phyloP scores from a whole-genome alignment of 2,888 invertebrate species.

The Drosophila anomelani region DNA sequence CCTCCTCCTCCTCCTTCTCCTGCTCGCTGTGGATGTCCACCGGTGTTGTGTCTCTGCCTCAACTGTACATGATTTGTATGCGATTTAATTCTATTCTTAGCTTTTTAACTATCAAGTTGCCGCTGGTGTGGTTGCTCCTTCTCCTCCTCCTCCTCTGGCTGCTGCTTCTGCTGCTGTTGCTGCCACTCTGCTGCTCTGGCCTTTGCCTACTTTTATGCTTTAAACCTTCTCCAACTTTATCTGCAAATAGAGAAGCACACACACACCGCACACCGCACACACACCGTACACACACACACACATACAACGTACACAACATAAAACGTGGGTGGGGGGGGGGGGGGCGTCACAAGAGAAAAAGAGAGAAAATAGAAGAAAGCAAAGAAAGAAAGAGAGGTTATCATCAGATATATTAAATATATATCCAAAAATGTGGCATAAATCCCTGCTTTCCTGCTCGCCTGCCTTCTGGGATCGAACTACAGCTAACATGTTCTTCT shows the following conservation, averaged over 20 bases:
- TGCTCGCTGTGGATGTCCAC: neutral
- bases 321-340: neutral
- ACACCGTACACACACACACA: neutral
- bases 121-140: conserved; percentile 42
- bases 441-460: conserved; percentile 2
- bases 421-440: conserved; percentile 15
- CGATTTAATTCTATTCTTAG: conserved; percentile 82
- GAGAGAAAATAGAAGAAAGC: conserved; percentile 49
- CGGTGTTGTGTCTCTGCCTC: conserved; percentile 43
- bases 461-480: too few species aligned
- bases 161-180: conserved; percentile 20
- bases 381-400: conserved; percentile 47
- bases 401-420: conserved; percentile 51
- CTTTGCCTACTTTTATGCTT: conserved; percentile 74
- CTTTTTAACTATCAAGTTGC: conserved; percentile 78
- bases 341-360: conserved; percentile 32
- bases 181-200: conserved; percentile 36
- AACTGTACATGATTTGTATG: conserved; percentile 83
- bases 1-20: neutral
- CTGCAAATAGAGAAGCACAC: conserved; percentile 75
- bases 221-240: conserved; percentile 75
- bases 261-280: conserved; percentile 8
- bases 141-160: conserved; percentile 26
- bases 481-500: too few species aligned
- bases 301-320: conserved; percentile 17